phyloP scores from a whole-genome alignment of 2,797 vertebrate species.

The Siniperca scherzeri region DNA sequence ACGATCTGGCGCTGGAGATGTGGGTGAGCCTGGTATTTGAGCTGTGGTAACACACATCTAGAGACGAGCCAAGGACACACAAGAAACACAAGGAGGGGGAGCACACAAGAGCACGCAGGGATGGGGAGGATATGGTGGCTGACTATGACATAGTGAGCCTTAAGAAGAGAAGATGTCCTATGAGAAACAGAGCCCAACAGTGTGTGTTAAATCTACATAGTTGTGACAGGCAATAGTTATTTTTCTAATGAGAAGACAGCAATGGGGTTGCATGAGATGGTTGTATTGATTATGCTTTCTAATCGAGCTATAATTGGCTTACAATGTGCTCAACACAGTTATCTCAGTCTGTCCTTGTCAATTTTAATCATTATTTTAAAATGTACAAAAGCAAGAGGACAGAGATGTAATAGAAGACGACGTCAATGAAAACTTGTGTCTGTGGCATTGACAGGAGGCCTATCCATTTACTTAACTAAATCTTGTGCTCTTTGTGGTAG shows the following conservation, averaged over 20 bases:
- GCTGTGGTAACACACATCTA: too few relatives aligned
- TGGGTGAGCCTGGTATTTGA: too few relatives aligned
- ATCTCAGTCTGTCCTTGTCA: constrained; percentile 69
- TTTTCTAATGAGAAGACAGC: constrained; percentile 38
- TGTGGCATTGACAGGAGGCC: constrained; percentile 15
- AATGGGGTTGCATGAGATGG: constrained; percentile 33
- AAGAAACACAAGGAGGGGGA: too few relatives aligned
- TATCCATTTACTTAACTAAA: constrained; percentile 27
- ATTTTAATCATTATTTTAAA: constrained; percentile 49
- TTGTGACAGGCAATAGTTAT: constrained; percentile 12
- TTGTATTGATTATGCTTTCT: constrained; percentile 69
- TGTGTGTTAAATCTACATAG: constrained; percentile 14
- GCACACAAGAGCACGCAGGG: too few relatives aligned
- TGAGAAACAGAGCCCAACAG: background rate
- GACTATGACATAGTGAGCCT: background rate
- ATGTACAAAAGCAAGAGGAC: constrained; percentile 23
- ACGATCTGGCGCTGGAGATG: too few relatives aligned
- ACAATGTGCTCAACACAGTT: constrained; percentile 41
- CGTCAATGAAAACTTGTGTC: constrained; percentile 33
- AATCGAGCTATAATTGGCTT: constrained; percentile 72
- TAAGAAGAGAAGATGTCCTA: background rate
- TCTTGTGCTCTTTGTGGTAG: background rate
- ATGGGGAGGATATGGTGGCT: too few relatives aligned
- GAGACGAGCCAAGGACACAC: too few relatives aligned
- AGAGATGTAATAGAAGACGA: constrained; percentile 32